Base-by-base conservation (phyloP, 1,140 invertebrate genomes). In the Bombus huntii region DNA sequence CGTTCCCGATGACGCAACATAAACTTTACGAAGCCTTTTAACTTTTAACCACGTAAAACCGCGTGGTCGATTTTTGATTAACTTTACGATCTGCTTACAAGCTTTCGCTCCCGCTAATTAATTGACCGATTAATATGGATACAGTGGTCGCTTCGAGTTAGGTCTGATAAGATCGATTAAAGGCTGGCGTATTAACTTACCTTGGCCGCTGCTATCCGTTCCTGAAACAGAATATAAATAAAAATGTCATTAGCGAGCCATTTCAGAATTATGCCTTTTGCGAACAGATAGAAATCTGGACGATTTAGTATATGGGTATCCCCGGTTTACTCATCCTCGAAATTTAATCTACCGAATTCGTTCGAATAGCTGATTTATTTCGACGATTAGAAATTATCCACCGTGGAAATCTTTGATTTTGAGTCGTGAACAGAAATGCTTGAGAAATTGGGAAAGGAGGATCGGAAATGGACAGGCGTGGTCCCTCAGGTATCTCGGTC, bases 401-500 rank as follows among this genome's bases (percentile, higher is more conserved):
- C 39, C 18, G 1, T 2, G 22, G 59, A 22, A 75, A 44, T 47
- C 71, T 31, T 76, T 76, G 71, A 82, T 82, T 82, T 44, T 10
- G 1, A 34, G 8, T 31, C 3, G 77, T 18, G 25, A 22, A 73
- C 37, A 31, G 37, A 53, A 72, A 75, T 10, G 31, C 12, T 42
- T 25, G 62, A 73, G 15, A 70, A 59, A 75, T 71, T 71, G 31
- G 62, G 8, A 71, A 85, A 68, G 53, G 34, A 44, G 8, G 28
- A 47, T 31, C 13, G 8, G 25, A 53, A 42, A 80, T 8, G 53
- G 37, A 42, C 68, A 92, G 88, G 89, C 87, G 91, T 90, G 91
- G 87, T 74, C 75, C 44, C 77, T 77, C 90, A 90, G 85, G 88
- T 90, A 92, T 72, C 66, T 34, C 18, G 57, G 75, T 31, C 66